Conservation (phyloP, 1,140 invertebrate genomes). For the Platorchestia sp. region DNA sequence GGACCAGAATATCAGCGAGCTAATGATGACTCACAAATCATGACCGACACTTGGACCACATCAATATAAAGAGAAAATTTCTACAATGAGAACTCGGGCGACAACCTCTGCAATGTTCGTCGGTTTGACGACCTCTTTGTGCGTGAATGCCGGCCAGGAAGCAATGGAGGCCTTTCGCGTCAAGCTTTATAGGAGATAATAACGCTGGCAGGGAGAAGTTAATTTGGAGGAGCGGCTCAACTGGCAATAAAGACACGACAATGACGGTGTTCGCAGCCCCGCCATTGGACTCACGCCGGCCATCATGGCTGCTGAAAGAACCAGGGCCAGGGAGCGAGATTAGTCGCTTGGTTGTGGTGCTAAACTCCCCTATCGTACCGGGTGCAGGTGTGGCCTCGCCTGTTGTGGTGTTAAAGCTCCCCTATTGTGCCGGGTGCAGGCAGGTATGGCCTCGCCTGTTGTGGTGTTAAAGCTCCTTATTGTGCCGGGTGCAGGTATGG, state of each 20-base stretch:
- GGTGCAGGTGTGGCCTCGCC: too few relatives aligned
- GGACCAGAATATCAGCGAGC: background rate
- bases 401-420: background rate
- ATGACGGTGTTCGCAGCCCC: background rate
- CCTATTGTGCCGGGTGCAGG: background rate
- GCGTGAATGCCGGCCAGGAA: background rate
- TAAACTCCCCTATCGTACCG: too few relatives aligned
- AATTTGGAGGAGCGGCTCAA: background rate
- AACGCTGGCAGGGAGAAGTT: background rate
- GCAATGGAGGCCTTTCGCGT: background rate
- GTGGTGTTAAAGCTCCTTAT: too few relatives aligned
- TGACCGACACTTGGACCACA: background rate
- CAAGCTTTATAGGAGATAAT: conserved; percentile 9
- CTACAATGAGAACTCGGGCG: background rate
- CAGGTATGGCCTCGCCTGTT: too few relatives aligned
- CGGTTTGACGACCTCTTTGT: background rate
- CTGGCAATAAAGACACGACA: background rate
- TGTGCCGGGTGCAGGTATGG: too few relatives aligned
- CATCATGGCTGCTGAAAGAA: background rate
- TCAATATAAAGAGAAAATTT: background rate
- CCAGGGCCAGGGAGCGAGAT: background rate
- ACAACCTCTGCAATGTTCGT: background rate
- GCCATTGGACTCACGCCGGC: background rate
- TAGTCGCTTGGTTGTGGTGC: background rate
- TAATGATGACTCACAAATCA: background rate